Conservation (phyloP, 1,140 invertebrate species). For the Charaxes varanes region DNA sequence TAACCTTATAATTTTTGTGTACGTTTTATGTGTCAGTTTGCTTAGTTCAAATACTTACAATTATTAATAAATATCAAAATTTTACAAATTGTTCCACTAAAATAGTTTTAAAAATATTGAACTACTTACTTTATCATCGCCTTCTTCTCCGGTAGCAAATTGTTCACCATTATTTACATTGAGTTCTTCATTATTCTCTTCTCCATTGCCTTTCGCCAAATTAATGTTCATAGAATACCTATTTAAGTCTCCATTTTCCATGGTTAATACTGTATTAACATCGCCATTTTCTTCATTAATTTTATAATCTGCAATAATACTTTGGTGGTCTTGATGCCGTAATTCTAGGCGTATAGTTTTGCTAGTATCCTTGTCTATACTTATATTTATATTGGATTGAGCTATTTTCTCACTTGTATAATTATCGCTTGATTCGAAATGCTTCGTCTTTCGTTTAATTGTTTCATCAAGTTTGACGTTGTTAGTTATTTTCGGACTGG, state of each 20-base stretch:
- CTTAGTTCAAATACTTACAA: no score
- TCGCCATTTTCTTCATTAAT: conserved; percentile 23
- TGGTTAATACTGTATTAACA: conserved; percentile 6
- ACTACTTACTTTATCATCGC: conserved; percentile 26
- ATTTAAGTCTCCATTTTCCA: conserved; percentile 1
- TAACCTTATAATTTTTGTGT: no score
- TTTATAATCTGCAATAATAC: conserved; percentile 36
- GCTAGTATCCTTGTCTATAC: conserved; percentile 43
- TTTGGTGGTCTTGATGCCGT: conserved; percentile 39
- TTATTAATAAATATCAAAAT: neutral
- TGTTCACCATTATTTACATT: conserved; percentile 5
- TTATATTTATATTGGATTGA: conserved; percentile 41
- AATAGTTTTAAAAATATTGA: neutral
- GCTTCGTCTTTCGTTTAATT: conserved; percentile 38
- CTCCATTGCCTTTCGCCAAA: conserved; percentile 2
- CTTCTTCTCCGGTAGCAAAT: conserved; percentile 10
- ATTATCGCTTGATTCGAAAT: conserved; percentile 17
- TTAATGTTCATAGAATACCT: conserved; percentile 6
- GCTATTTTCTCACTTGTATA: conserved; percentile 26
- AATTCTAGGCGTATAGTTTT: conserved; percentile 52
- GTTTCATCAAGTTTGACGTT: conserved; percentile 28
- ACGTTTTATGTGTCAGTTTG: no score
- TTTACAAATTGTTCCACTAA: neutral
- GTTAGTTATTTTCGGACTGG: conserved; percentile 28
- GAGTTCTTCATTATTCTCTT: conserved; percentile 4